phyloP scores from a whole-genome alignment of 2,888 invertebrate species.

The Alsophila aescularia region DNA sequence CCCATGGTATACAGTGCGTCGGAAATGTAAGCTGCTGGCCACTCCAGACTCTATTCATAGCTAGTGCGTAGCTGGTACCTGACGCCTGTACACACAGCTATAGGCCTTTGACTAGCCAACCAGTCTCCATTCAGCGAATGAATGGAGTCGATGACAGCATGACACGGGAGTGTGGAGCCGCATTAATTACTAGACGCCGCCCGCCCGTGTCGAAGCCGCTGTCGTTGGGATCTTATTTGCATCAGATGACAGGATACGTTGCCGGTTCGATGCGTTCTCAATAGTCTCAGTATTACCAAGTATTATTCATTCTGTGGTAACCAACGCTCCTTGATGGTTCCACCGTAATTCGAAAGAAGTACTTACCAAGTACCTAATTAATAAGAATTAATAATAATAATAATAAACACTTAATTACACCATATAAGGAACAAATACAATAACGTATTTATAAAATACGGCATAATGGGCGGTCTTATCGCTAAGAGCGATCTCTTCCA shows the following conservation, averaged over 20 bases:
- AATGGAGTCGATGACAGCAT: constrained; percentile 72
- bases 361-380: no score
- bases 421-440: no score
- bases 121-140: constrained; percentile 71
- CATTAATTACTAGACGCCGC: constrained; percentile 73
- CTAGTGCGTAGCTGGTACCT: constrained; percentile 59
- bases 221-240: constrained; percentile 59
- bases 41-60: constrained; percentile 79
- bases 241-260: constrained; percentile 48
- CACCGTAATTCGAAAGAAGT: no score
- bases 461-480: no score
- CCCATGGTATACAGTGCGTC: constrained; percentile 47
- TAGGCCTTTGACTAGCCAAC: constrained; percentile 71
- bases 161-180: constrained; percentile 60
- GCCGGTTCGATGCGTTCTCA: constrained; percentile 28
- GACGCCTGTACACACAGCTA: constrained; percentile 40
- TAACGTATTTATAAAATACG: no score
- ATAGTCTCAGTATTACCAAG: constrained; percentile 23
- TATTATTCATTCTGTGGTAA: no score
- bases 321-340: constrained; percentile 1
- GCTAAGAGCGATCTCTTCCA: no score
- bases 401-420: no score
- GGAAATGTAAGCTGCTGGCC: constrained; percentile 64
- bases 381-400: no score
- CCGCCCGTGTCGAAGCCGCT: constrained; percentile 55